Percentiles rank a stretch among this genome's conserved stretches.
Evolutionary conservation across 2,113 vertebrate genomes (phyloP).

Genomic region (Alexandromys fortis): DNA sequence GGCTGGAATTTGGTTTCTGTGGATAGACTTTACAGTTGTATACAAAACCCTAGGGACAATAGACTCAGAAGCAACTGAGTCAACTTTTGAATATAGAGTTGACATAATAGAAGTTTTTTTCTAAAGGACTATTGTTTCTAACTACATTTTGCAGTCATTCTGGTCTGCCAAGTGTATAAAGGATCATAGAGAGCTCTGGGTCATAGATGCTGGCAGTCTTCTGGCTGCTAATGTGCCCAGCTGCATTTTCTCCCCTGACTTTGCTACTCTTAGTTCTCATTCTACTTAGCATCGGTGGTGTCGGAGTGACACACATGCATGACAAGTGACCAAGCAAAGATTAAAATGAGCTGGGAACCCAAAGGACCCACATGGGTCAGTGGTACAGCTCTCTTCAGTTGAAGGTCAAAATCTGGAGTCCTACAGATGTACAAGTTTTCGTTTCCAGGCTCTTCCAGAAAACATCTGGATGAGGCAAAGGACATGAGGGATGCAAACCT

Average conservation of each 20-base stretch:
- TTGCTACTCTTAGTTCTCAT: conserved; percentile 36
- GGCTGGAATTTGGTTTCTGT: conserved; percentile 51
- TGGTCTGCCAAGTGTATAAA: neutral
- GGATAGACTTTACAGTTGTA: neutral
- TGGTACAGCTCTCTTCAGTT: neutral
- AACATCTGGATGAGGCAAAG: neutral
- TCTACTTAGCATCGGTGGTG: neutral
- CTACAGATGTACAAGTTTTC: neutral
- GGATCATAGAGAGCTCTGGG: neutral
- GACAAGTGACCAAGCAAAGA: neutral
- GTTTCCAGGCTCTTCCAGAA: conserved; percentile 32
- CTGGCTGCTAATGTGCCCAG: neutral
- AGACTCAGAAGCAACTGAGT: neutral
- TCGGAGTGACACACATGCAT: neutral
- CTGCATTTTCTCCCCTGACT: neutral
- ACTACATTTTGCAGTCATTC: neutral
- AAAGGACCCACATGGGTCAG: neutral
- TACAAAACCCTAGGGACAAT: neutral
- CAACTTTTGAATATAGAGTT: conserved; percentile 35
- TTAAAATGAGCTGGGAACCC: neutral
- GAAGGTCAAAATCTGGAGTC: neutral
- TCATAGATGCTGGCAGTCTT: neutral
- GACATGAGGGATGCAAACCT: neutral
- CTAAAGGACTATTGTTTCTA: conserved; percentile 23
- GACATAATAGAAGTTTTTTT: neutral